Evolutionary conservation across 2,888 invertebrate genomes (phyloP), one percentile per base, ranked within the genome.

Genomic region (Troglohyphantes excavatus): DNA sequence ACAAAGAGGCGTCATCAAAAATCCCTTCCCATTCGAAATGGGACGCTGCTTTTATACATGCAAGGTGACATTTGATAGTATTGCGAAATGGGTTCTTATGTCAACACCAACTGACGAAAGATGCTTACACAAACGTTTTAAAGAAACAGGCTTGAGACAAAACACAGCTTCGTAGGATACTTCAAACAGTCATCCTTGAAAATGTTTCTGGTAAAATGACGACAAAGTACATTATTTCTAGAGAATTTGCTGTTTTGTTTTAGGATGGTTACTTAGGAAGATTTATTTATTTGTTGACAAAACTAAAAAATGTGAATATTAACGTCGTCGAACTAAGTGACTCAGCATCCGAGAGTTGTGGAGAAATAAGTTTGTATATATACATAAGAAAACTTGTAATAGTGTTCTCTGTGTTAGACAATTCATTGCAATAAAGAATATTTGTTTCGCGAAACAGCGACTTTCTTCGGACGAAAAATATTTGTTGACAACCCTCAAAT

Each of bases 91-190:
- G 65, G 70, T 43, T 83, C 83, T 73, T 83, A 27, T 59, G 83
- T 83, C 83, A 83, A 83, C 72, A 83, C 65, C 11, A 23, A n/a
- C n/a, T 11, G 2, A 43, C 11, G 65, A 83, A 78, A 83, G 65
- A 63, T 29, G 65, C 27, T 65, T 63, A 83, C 63, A 83, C 73
- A 73, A 65, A 73, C 73, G 27, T 83, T 83, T 72, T 73, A 65
- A 75, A 83, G 46, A 63, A 53, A 61, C 63, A 26, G 63, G 26
- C 43, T 73, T 81, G 61, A 29, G 27, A 65, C 73, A 83, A 83
- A n/a, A 83, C 43, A 73, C 13, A n/a, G 26, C 65, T 63, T 43
- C n/a, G 63, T 2, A 43, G 73, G 65, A 73, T 67, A 83, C 73
- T 83, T 83, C 63, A 83, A 73, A 83, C 78, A 39, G 78, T 26